Evolutionary conservation across 2,113 vertebrate genomes (phyloP), one percentile per base, ranked within the genome.

Genomic region (Heptranchias perlo): DNA sequence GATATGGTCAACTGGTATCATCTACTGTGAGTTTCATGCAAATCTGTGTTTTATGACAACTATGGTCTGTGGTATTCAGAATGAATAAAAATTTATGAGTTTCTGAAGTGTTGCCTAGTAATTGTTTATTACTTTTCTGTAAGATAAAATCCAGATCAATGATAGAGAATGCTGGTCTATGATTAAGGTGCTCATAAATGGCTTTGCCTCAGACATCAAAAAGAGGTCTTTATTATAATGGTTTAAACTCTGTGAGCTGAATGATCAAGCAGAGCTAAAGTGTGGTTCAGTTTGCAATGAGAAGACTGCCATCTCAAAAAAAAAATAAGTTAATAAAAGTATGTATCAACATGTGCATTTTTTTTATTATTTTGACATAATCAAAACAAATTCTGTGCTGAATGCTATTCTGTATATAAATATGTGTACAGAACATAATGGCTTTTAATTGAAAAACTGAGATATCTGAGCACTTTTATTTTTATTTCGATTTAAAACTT

Each of bases 91-190:
- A 98, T 98, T 98, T 98, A 99, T 99, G 99, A 99, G 98, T 98
- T 98, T 98, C 97, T 97, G 97, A 98, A 97, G 97, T 98, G 98
- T 98, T 98, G 97, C 97, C 97, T 98, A 98, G 99, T 99, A 99
- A 99, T 99, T 99, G 99, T 99, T 99, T 99, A 99, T 99, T 99
- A 99, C 99, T 99, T 99, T 99, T 98, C 98, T 99, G 99, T 99
- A 99, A 99, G 98, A 98, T 98, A 99, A 99, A 99, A 98, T 98
- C 98, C 98, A 98, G 98, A 99, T 99, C 99, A 98, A 99, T 99
- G 99, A 98, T 98, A 98, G 98, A 98, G 98, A 99, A 98, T 98
- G 98, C 98, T 97, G 98, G 98, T 97, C 98, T 98, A 98, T 99
- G 98, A 99, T 98, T 98, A 99, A 98, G 98, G 98, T 98, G 98